phyloP scores from a whole-genome alignment of 2,888 invertebrate genomes.

The Diplolepis rosae region DNA sequence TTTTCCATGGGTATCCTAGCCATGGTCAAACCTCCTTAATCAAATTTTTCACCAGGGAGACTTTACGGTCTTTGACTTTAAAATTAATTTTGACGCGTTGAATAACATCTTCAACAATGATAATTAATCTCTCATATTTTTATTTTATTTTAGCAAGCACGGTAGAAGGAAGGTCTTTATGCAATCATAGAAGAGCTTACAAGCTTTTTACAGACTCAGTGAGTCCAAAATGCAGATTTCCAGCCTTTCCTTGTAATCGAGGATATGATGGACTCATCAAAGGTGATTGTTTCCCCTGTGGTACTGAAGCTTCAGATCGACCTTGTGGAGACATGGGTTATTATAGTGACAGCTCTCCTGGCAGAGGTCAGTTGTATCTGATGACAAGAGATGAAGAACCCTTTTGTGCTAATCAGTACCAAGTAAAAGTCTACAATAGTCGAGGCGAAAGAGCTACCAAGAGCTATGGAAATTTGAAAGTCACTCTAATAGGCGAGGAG shows the following conservation, averaged over 20 bases:
- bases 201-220: slow-evolving; percentile 96
- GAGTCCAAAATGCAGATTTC: slow-evolving; percentile 92
- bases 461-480: slow-evolving; percentile 85
- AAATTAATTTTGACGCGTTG: not conserved
- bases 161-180: slow-evolving; percentile 89
- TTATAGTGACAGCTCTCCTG: slow-evolving; percentile 89
- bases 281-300: slow-evolving; percentile 85
- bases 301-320: slow-evolving; percentile 74
- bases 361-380: slow-evolving; percentile 90
- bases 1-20: no score
- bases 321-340: slow-evolving; percentile 95
- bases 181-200: slow-evolving; percentile 94
- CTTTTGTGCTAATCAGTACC: slow-evolving; percentile 93
- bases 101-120: not conserved
- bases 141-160: slow-evolving; percentile 79
- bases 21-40: no score
- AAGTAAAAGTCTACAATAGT: slow-evolving; percentile 43
- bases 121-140: not conserved
- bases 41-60: no score
- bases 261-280: slow-evolving; percentile 88
- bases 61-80: no score
- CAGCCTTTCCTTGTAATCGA: slow-evolving; percentile 88
- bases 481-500: slow-evolving; percentile 86
- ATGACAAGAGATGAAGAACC: slow-evolving; percentile 93
- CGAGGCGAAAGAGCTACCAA: slow-evolving; percentile 78